Percentiles rank a stretch among this genome's conserved stretches.
Conservation (phyloP, 2,797 vertebrate genomes). For the Pelochelys cantorii region DNA sequence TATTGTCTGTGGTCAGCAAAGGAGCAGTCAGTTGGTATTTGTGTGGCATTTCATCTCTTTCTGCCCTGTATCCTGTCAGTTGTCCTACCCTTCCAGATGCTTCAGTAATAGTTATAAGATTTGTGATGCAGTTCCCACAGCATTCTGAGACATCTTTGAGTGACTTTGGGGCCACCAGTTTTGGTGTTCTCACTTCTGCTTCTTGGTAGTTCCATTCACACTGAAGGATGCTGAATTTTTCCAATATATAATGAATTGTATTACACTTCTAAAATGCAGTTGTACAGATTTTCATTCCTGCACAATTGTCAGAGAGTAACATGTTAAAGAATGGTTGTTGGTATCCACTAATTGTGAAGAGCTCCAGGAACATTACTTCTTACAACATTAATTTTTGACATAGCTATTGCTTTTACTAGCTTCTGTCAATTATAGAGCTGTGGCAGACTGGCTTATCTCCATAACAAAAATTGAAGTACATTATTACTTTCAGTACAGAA, state of each 20-base stretch:
- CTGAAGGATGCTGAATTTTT: neutral
- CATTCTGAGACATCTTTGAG: neutral
- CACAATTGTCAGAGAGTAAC: accelerated
- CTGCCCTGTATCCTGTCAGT: neutral
- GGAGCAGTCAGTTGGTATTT: neutral
- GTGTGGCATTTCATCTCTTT: neutral
- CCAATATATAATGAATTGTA: conserved; percentile 1
- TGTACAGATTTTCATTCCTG: neutral
- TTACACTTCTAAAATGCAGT: conserved; percentile 8
- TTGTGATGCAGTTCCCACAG: neutral
- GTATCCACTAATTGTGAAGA: neutral
- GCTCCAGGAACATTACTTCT: conserved; percentile 28
- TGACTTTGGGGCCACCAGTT: neutral
- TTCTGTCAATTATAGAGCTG: conserved; percentile 49
- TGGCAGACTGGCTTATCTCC: conserved; percentile 56
- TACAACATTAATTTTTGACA: conserved; percentile 8
- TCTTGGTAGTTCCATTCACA: neutral
- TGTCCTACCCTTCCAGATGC: neutral
- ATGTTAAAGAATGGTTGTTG: conserved; percentile 18
- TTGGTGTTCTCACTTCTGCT: neutral
- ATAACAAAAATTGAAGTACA: conserved; percentile 61
- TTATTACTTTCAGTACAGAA: conserved; percentile 21
- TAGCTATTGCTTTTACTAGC: conserved; percentile 19
- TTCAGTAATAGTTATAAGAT: neutral
- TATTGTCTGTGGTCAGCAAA: neutral